These are phyloP conservation scores for Galaxias olidus DNA, from an alignment of 2,797 vertebrate species.

Conservation along the genomic window DNA sequence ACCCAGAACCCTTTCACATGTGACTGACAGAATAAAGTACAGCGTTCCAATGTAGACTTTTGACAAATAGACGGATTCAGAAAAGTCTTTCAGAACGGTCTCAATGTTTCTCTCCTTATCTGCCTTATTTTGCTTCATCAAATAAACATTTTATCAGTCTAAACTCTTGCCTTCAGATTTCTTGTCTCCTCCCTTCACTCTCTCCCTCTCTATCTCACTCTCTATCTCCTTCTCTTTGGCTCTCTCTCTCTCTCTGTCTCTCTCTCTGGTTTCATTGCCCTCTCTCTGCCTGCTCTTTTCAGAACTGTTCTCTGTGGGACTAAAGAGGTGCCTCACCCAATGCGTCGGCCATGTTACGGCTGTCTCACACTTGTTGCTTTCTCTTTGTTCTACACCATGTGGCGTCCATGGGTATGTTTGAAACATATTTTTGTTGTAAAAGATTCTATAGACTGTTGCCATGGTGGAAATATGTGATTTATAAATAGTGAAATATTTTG, in stretches of 20 bases:
- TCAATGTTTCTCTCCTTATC: background rate
- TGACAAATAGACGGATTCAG: background rate
- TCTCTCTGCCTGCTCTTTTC: slow-evolving; percentile 25
- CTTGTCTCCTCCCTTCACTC: background rate
- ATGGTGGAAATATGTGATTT: background rate
- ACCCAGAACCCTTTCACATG: slow-evolving; percentile 3
- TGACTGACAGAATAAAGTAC: slow-evolving; percentile 15
- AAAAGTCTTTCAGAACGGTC: background rate
- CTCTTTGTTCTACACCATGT: slow-evolving; percentile 33
- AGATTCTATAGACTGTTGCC: background rate
- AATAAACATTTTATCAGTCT: background rate
- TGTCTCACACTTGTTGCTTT: slow-evolving; percentile 41
- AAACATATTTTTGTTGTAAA: background rate
- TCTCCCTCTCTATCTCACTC: background rate
- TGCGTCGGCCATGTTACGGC: slow-evolving; percentile 38
- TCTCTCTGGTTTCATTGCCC: slow-evolving; percentile 44
- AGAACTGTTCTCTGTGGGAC: slow-evolving; percentile 24
- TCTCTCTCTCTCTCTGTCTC: background rate
- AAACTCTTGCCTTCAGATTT: background rate
- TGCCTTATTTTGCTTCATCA: background rate
- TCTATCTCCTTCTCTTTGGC: slow-evolving; percentile 6
- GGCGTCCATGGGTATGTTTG: slow-evolving; percentile 46
- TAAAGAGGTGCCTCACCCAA: slow-evolving; percentile 25
- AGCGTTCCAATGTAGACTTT: background rate
- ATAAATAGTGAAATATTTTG: background rate